A percentile compares a stretch with the other conserved stretches of the same genome.
Conservation (phyloP, 1,140 invertebrate species). For the Drosophila nasuta region DNA sequence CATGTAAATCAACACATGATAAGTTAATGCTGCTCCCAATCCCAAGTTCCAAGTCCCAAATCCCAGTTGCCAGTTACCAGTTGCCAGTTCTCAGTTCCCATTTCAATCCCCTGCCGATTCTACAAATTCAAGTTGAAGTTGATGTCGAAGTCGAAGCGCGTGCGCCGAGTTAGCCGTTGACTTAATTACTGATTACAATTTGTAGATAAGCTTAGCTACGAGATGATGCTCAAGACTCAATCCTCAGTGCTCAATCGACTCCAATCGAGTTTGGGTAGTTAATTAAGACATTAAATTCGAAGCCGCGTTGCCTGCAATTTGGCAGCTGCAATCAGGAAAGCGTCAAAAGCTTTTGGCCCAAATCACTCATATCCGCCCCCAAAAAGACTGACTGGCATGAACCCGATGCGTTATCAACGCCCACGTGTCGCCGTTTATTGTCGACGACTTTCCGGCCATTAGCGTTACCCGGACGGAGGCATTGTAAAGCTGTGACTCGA, state of each 20-base stretch:
- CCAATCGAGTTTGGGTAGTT: slow-evolving; percentile 55
- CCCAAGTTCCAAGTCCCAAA: not conserved
- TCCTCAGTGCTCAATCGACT: slow-evolving; percentile 33
- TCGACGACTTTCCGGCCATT: slow-evolving; percentile 75
- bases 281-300: slow-evolving; percentile 82
- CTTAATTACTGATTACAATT: slow-evolving; percentile 84
- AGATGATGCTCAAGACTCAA: slow-evolving; percentile 21
- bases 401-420: slow-evolving; percentile 66
- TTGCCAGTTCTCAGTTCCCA: slow-evolving; percentile 11
- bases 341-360: slow-evolving; percentile 49
- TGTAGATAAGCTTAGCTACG: slow-evolving; percentile 60
- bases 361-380: slow-evolving; percentile 77
- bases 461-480: slow-evolving; percentile 42
- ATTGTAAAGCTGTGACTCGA: slow-evolving; percentile 41
- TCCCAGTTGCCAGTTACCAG: not conserved
- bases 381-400: slow-evolving; percentile 1
- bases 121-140: slow-evolving; percentile 10
- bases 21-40: slow-evolving; percentile 61
- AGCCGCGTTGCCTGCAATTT: slow-evolving; percentile 57
- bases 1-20: slow-evolving; percentile 83
- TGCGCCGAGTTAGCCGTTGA: slow-evolving; percentile 51
- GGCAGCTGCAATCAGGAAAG: slow-evolving; percentile 46
- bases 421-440: slow-evolving; percentile 70
- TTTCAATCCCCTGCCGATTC: slow-evolving; percentile 27
- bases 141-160: slow-evolving; percentile 57